These are phyloP conservation scores for Rotaria magnacalcarata DNA, from an alignment of 2,888 invertebrate species.

Conservation along the genomic window DNA sequence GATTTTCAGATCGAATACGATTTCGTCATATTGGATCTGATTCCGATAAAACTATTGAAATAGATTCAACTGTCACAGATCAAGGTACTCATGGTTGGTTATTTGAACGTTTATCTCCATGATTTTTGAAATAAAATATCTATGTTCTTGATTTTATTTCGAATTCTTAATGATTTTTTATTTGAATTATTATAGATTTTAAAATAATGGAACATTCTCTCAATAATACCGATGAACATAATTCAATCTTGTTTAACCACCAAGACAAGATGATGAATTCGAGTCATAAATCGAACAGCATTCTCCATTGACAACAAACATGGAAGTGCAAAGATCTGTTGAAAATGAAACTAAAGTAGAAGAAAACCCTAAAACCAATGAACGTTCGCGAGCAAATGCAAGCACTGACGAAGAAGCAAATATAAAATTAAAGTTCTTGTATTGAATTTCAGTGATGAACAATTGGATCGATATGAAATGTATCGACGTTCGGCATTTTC, in stretches of 20 bases:
- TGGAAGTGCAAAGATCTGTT: neutral
- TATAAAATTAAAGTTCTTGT: slow-evolving; percentile 64
- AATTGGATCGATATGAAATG: slow-evolving; percentile 96
- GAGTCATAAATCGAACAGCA: neutral
- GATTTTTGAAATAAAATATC: neutral
- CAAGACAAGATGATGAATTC: neutral
- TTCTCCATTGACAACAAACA: neutral
- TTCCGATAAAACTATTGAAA: neutral
- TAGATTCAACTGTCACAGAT: slow-evolving; percentile 13
- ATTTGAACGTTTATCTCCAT: neutral
- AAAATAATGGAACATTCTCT: neutral
- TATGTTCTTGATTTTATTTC: too few relatives aligned
- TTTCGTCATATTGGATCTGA: slow-evolving; percentile 2
- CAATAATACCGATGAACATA: neutral
- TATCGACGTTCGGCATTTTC: slow-evolving; percentile 92
- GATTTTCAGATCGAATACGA: slow-evolving; percentile 83
- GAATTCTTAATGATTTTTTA: neutral
- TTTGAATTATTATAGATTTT: neutral
- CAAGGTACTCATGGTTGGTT: neutral
- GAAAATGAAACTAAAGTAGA: neutral
- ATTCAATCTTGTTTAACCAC: slow-evolving; percentile 23
- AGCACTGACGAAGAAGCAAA: neutral
- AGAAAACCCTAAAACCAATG: neutral
- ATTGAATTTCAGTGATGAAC: slow-evolving; percentile 96
- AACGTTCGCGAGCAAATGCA: neutral